Evolutionary conservation across 2,888 invertebrate genomes (phyloP), one percentile per base, ranked within the genome.

Genomic region (Agrotis segetum): DNA sequence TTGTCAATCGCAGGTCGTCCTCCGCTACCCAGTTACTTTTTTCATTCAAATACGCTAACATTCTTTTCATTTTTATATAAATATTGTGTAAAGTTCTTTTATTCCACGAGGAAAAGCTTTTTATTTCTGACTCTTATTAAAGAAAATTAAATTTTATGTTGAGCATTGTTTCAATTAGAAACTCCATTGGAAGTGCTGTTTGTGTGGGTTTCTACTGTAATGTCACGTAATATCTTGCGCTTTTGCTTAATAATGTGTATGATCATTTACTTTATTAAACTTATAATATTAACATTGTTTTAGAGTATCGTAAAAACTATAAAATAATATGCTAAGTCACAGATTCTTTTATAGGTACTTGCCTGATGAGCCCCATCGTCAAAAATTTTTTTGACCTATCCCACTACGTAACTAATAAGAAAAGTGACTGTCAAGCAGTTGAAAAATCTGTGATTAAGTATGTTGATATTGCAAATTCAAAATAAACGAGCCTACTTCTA

Each of bases 161-260:
- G 21, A 60, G 60, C 53, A 58, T 64, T 68, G 58, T 80, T 85
- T 70, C 73, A 80, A 74, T 83, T 80, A 79, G 60, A 34, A 56
- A 21, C 16, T 61, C n/a, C 21, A 55, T 65, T 65, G 47, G 64
- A 78, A 55, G 49, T 40, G 5, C 13, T 67, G 53, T 64, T 67
- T 67, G 58, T 2, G 40, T 61, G 60, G n/a, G 29, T 60, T 46
- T n/a, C 61, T 24, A 49, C 29, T 16, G 4, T 50, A 17, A 58
- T 16, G 24, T 52, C n/a, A n/a, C n/a, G n/a, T n/a, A n/a, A n/a
- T n/a, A n/a, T n/a, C 24, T 56, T 61, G 34, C 52, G 40, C 47
- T 64, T 24, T 17, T 24, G 3, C 13, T 55, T 47, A 24, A 16
- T 49, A 34, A 56, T n/a, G n/a, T 29, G 17, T 70, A 19, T 34